phyloP scores from a whole-genome alignment of 2,113 vertebrate genomes.

The Syngnathus floridae region DNA sequence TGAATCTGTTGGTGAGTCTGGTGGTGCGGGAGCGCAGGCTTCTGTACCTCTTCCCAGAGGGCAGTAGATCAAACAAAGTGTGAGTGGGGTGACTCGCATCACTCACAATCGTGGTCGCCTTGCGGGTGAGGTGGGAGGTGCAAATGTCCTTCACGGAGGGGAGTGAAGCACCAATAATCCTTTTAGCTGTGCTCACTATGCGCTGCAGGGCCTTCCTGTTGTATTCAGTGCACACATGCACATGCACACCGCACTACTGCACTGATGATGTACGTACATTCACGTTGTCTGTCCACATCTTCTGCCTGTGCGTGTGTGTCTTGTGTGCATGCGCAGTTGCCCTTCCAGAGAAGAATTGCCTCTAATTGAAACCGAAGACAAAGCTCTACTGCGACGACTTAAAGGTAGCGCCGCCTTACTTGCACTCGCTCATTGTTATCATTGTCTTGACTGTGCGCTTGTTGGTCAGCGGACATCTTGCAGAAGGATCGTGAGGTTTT shows the following conservation, averaged over 20 bases:
- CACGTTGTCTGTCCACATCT: background rate
- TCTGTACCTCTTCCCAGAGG: no score
- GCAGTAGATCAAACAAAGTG: no score
- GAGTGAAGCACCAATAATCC: no score
- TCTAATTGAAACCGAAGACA: constrained; percentile 86
- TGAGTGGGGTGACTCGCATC: no score
- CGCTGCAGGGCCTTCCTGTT: no score
- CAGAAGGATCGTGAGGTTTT: constrained; percentile 82
- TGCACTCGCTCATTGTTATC: background rate
- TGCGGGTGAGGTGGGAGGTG: no score
- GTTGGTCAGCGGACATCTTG: constrained; percentile 76
- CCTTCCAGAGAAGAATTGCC: constrained; percentile 86
- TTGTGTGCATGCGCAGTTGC: constrained; percentile 66
- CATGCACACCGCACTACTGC: background rate
- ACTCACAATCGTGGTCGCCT: no score
- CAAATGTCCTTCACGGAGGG: no score
- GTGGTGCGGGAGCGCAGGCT: no score
- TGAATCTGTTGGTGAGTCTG: no score
- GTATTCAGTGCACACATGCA: no score
- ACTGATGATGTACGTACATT: background rate
- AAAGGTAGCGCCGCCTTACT: constrained; percentile 67
- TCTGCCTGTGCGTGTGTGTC: background rate
- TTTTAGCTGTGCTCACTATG: no score
- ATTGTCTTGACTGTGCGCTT: background rate
- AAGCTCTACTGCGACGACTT: constrained; percentile 79